Base-by-base conservation (phyloP, 1,140 invertebrate species). In the Camponotus pennsylvanicus region DNA sequence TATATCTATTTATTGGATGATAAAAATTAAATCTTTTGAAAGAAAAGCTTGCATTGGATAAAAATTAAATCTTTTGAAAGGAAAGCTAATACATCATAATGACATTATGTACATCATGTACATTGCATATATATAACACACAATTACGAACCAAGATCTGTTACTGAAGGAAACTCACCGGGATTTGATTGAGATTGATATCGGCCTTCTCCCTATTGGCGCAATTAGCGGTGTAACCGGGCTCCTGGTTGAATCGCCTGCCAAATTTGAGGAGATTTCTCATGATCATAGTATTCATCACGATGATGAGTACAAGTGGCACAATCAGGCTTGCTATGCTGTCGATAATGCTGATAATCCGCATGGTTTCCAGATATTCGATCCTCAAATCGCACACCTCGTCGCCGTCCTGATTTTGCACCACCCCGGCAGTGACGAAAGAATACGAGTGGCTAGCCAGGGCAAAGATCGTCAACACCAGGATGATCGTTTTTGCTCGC, bases 251-350 rank as follows among this genome's bases (percentile, higher is more conserved):
- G 86, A 96, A 96, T 52, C 93, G 92, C 13, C 92, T 90, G 59
- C 94, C 94, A 70, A 96, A 96, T 45, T 88, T 90, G n/a, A 96
- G 21, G 0, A 96, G 90, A 80, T 95, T 96, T 7, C 93, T 92
- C 63, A 95, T 95, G 67, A 97, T 96, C 94, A 96, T 95, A 0
- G 95, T 94, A 86, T 96, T 96, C 96, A 96, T 96, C 73, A 96
- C 93, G 57, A 96, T 94, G 78, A 96, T 96, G 45, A 96, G 93
- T 1, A 96, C 92, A 3, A 96, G 91, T 0, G 96, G 96, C 2
- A 95, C 91, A 32, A 96, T 94, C 1, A 96, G 93, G n/a, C 96
- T 96, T 0, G 95, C 93, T 42, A 96, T 92, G 70, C 95, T 96
- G 90, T 97, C 96, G 13, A 96, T 87, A n/a, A 96, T 95, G 83